Evolutionary conservation across 2,113 vertebrate genomes (phyloP).

Genomic region (Todiramphus saurophagus): DNA sequence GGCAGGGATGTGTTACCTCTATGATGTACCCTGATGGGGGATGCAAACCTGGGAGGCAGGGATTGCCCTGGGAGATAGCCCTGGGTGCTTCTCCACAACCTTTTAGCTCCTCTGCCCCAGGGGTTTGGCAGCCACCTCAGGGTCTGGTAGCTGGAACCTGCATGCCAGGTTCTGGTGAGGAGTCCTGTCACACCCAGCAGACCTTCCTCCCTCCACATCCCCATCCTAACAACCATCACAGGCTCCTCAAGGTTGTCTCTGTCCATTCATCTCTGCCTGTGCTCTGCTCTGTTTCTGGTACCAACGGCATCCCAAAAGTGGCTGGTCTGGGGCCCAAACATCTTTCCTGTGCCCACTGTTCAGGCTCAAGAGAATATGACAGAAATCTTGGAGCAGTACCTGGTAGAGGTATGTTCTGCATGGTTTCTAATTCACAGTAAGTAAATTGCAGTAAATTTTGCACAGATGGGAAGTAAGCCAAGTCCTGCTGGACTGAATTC

Average conservation of each 20-base stretch:
- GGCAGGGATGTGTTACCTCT: neutral
- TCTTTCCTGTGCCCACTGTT: neutral
- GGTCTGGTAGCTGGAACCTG: neutral
- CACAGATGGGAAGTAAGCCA: neutral
- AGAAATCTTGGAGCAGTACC: neutral
- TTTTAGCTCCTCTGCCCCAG: neutral
- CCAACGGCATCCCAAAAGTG: neutral
- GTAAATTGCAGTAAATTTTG: neutral
- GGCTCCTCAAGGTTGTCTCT: neutral
- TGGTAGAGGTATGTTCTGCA: neutral
- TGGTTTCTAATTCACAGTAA: neutral
- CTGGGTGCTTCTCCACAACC: neutral
- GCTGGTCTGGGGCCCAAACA: neutral
- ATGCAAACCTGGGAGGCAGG: too few relatives aligned
- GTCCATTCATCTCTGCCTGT: neutral
- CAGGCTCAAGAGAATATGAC: neutral
- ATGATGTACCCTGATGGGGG: too few relatives aligned
- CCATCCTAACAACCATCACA: neutral
- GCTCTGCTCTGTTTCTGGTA: neutral
- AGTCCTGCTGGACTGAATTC: neutral
- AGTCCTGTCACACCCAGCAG: neutral
- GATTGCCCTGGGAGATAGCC: neutral
- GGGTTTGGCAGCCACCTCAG: neutral
- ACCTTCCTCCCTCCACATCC: neutral
- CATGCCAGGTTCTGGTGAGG: rapidly evolving